A percentile compares a stretch with the other conserved stretches of the same genome.
These are phyloP conservation scores for Agrenia bidenticulata DNA, from an alignment of 2,888 invertebrate species.

Conservation along the genomic window DNA sequence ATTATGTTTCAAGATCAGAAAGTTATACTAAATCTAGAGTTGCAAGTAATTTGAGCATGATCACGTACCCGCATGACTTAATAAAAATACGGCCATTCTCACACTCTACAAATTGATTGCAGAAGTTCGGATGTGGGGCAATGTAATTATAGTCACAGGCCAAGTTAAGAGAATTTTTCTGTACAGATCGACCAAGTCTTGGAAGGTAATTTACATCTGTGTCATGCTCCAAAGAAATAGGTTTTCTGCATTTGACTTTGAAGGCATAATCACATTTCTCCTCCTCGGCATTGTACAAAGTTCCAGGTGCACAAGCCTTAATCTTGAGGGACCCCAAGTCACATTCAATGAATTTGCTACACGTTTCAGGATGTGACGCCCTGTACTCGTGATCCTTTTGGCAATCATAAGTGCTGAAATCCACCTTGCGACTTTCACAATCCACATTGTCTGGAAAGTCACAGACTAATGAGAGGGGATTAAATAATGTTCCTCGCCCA, in stretches of 20 bases:
- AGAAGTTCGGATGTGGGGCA: conserved; percentile 44
- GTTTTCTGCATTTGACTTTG: conserved; percentile 41
- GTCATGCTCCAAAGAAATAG: conserved; percentile 49
- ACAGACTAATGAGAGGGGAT: conserved; percentile 40
- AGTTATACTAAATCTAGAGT: too few species aligned
- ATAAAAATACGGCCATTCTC: conserved; percentile 41
- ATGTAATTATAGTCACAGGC: conserved; percentile 46
- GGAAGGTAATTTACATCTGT: conserved; percentile 36
- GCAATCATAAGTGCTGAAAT: conserved; percentile 48
- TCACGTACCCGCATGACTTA: conserved; percentile 47
- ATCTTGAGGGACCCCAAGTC: conserved; percentile 37
- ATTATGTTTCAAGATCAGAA: too few species aligned
- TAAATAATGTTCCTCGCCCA: conserved; percentile 41
- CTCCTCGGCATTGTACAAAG: conserved; percentile 39
- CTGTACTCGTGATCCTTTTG: conserved; percentile 35
- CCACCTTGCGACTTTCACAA: conserved; percentile 39
- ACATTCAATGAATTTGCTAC: conserved; percentile 51
- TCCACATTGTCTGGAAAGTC: conserved; percentile 47
- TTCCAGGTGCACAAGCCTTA: conserved; percentile 46
- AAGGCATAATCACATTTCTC: conserved; percentile 39
- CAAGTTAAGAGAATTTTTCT: conserved; percentile 25
- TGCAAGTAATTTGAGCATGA: neutral
- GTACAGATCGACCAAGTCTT: neutral
- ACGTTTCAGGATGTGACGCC: conserved; percentile 45
- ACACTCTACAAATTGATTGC: conserved; percentile 49